Base-by-base conservation (phyloP, 1,140 invertebrate genomes). In the Diabrotica undecimpunctata region DNA sequence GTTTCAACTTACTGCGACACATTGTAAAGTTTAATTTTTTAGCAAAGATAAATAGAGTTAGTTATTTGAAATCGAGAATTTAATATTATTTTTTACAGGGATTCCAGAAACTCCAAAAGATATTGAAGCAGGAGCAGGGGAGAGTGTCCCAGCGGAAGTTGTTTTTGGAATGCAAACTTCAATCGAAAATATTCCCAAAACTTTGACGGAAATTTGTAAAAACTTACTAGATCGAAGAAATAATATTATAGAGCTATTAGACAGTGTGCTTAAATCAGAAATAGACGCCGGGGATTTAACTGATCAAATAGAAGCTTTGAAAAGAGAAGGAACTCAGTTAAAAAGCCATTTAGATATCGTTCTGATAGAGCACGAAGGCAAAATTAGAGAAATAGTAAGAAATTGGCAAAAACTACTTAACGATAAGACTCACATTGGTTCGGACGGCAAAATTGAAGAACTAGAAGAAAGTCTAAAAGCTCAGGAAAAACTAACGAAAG, bases 161-260 rank as follows among this genome's bases (percentile, higher is more conserved):
- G 65, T 72, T 7, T 46, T 62, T n/a, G 60, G 60, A 13, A 72
- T 75, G 72, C 73, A 72, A 64, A 66, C 61, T 50, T 68, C 69
- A 2, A 70, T 75, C 37, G 70, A 75, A 56, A 61, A 71, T 36
- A 72, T 71, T 41, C 71, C 72, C 6, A 70, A 70, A 60, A 64
- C 70, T 2, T 51, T 74, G 8, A 67, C 69, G 55, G 70, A 72
- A 9, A 66, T 71, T 52, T 71, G 72, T 53, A 70, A 68, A 59
- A 74, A 71, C 35, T 60, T 74, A n/a, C 54, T 74, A 9, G 66
- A 62, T 25, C 41, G 71, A 50, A 51, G 71, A 36, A 68, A 66
- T 13, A 52, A 65, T n/a, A 69, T 75, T 5, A 66, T 72, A 0
- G 70, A 72, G n/a, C 62, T 73, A 10, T 60, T 74, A 38, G 73